Evolutionary conservation across 2,113 vertebrate genomes (phyloP).

Genomic region (Motacilla tschutschensis): DNA sequence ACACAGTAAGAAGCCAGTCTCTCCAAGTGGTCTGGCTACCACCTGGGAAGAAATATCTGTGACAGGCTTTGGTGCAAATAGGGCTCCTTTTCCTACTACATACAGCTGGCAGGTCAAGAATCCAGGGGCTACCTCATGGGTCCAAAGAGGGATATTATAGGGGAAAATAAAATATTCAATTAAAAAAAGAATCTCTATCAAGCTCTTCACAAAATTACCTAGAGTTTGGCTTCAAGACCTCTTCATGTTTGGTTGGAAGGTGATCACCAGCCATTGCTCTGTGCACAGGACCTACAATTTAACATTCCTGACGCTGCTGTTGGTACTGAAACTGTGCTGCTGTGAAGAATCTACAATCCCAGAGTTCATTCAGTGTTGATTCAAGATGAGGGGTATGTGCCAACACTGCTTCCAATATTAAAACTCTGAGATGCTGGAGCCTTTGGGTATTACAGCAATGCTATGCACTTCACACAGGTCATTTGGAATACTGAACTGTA

Average conservation of each 20-base stretch:
- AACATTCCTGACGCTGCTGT: neutral
- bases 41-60: neutral
- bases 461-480: neutral
- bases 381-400: neutral
- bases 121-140: neutral
- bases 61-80: neutral
- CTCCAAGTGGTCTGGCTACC: neutral
- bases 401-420: neutral
- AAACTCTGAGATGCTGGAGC: neutral
- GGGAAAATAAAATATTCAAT: neutral
- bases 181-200: neutral
- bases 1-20: neutral
- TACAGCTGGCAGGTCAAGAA: neutral
- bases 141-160: neutral
- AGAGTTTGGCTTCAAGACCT: neutral
- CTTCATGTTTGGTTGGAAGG: neutral
- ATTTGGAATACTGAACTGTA: neutral
- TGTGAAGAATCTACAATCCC: neutral
- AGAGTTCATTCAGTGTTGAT: neutral
- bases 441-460: neutral
- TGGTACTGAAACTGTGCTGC: neutral
- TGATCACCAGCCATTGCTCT: neutral
- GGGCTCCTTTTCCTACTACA: neutral
- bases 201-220: neutral
- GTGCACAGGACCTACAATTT: neutral